These are phyloP conservation scores for Resseliella maxima DNA, from an alignment of 2,888 invertebrate species.

Conservation along the genomic window DNA sequence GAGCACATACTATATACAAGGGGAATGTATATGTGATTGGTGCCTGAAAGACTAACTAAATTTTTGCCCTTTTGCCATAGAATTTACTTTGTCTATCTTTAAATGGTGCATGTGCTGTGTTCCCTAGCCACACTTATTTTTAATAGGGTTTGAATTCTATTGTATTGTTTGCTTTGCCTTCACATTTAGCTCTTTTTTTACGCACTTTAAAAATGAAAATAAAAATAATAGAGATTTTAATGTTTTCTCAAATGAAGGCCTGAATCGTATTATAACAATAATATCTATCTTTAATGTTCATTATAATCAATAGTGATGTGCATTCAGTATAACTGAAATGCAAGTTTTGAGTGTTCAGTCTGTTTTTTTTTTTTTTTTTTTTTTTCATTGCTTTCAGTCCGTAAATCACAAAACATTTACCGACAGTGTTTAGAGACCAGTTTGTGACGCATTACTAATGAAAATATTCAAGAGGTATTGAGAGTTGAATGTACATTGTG, in stretches of 20 bases:
- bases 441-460: not conserved
- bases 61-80: conserved; percentile 15
- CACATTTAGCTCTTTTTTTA: not conserved
- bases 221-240: conserved; percentile 19
- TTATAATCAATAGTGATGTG: not conserved
- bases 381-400: not conserved
- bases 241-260: not conserved
- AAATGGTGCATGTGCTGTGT: not conserved
- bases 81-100: not conserved
- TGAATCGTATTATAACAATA: not conserved
- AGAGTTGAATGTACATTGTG: not conserved
- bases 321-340: not conserved
- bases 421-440: not conserved
- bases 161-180: not conserved
- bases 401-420: conserved; percentile 11
- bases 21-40: conserved; percentile 15
- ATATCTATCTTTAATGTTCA: conserved; percentile 2
- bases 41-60: conserved; percentile 6
- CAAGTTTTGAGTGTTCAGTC: not conserved
- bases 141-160: conserved; percentile 11
- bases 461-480: conserved; percentile 6
- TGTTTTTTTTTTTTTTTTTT: not conserved
- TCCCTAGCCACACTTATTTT: not conserved
- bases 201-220: not conserved
- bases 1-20: not conserved